phyloP scores from a whole-genome alignment of 2,113 vertebrate genomes.

The Sander vitreus region DNA sequence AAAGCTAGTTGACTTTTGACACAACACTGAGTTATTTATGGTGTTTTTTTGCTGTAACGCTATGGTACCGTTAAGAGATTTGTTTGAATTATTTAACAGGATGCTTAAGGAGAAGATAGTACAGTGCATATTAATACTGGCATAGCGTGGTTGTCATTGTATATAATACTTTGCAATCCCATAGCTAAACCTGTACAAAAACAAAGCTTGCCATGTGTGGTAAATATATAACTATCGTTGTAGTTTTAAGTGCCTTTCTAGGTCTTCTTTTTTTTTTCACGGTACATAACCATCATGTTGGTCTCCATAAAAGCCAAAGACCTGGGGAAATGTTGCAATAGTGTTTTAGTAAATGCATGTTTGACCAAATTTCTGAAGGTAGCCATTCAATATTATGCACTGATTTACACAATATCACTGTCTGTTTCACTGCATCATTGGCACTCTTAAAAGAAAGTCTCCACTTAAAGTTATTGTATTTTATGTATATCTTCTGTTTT shows the following conservation, averaged over 20 bases:
- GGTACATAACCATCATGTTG: conserved; percentile 10
- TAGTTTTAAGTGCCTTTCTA: conserved; percentile 78
- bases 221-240: conserved; percentile 49
- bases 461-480: conserved; percentile 31
- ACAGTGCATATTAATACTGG: conserved; percentile 34
- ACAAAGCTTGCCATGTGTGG: conserved; percentile 50
- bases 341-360: conserved; percentile 61
- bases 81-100: conserved; percentile 27
- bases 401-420: conserved; percentile 50
- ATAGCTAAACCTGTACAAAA: conserved; percentile 42
- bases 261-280: conserved; percentile 44
- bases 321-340: conserved; percentile 69
- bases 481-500: conserved; percentile 13
- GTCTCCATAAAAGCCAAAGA: conserved; percentile 72
- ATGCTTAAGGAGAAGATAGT: conserved; percentile 17
- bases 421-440: conserved; percentile 27
- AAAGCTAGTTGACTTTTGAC: conserved; percentile 21
- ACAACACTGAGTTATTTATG: conserved; percentile 27
- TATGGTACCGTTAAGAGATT: conserved; percentile 28
- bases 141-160: conserved; percentile 31
- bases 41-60: conserved; percentile 40
- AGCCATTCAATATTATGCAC: conserved; percentile 69
- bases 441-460: conserved; percentile 14
- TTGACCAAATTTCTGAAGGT: conserved; percentile 50
- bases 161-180: conserved; percentile 50